Conservation (phyloP, 2,797 vertebrate genomes). For the Philypnodon macrostomus region DNA sequence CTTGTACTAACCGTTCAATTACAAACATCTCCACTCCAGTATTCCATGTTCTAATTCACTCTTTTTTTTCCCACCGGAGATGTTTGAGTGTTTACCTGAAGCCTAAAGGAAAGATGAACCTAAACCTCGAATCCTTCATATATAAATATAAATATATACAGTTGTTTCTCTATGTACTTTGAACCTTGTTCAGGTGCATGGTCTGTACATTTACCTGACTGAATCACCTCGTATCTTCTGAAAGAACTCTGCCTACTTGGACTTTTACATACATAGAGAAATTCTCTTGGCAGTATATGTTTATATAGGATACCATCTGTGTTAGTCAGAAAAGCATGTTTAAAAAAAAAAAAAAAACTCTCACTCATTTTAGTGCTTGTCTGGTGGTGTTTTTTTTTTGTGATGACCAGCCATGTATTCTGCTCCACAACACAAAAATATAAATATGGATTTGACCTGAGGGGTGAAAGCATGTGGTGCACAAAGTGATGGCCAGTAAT, state of each 20-base stretch:
- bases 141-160: slow-evolving; percentile 20
- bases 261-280: slow-evolving; percentile 44
- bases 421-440: not conserved
- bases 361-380: no score
- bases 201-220: slow-evolving; percentile 39
- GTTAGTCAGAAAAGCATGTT: no score
- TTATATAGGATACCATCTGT: no score
- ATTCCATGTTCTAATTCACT: slow-evolving; percentile 23
- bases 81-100: slow-evolving; percentile 17
- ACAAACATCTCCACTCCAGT: not conserved
- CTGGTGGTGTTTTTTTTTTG: no score
- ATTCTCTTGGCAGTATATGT: slow-evolving; percentile 30
- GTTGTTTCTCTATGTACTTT: slow-evolving; percentile 36
- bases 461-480: slow-evolving; percentile 13
- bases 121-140: slow-evolving; percentile 23
- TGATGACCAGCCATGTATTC: no score
- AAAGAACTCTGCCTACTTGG: slow-evolving; percentile 51
- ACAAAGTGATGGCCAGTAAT: slow-evolving; percentile 42
- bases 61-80: slow-evolving; percentile 12
- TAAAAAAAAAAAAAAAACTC: no score
- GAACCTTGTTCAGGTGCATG: slow-evolving; percentile 29
- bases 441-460: slow-evolving; percentile 25
- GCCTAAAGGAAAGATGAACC: slow-evolving; percentile 7
- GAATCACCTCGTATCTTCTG: slow-evolving; percentile 47
- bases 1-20: no score